phyloP scores from a whole-genome alignment of 2,888 invertebrate species.

The Patella depressa region DNA sequence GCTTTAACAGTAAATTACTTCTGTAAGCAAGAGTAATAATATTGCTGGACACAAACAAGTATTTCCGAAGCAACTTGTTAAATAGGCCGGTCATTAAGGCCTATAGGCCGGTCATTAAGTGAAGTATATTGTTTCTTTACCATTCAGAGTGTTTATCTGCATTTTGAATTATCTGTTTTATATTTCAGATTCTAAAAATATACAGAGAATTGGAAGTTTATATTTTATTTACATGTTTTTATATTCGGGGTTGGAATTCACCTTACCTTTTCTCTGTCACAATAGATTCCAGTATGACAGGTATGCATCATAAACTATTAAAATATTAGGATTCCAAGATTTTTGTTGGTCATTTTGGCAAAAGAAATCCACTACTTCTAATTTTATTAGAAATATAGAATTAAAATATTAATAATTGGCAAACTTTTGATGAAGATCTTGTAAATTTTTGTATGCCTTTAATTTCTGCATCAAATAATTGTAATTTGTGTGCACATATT shows the following conservation, averaged over 20 bases:
- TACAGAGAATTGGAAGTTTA: constrained; percentile 69
- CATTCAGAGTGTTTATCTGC: not conserved
- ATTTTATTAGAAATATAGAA: too few relatives aligned
- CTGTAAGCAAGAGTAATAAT: too few relatives aligned
- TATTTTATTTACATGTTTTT: constrained; percentile 91
- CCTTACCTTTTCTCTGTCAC: constrained; percentile 95
- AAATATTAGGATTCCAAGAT: too few relatives aligned
- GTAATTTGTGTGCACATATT: not conserved
- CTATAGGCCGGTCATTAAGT: too few relatives aligned
- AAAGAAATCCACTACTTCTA: too few relatives aligned
- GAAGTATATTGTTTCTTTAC: too few relatives aligned
- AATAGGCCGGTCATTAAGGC: not conserved
- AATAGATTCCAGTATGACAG: constrained; percentile 87
- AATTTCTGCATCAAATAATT: too few relatives aligned
- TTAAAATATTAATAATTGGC: too few relatives aligned
- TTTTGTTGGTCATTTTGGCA: too few relatives aligned
- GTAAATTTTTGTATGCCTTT: too few relatives aligned
- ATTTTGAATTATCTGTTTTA: constrained; percentile 18
- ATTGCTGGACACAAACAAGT: not conserved
- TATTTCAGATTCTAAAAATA: constrained; percentile 75
- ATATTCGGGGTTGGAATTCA: constrained; percentile 97
- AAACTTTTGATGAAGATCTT: too few relatives aligned
- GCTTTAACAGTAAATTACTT: too few relatives aligned
- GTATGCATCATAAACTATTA: constrained; percentile 46
- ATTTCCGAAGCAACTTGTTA: not conserved